Evolutionary conservation across 2,797 vertebrate species (phyloP).

Genomic region (Tarsius wallacei): DNA sequence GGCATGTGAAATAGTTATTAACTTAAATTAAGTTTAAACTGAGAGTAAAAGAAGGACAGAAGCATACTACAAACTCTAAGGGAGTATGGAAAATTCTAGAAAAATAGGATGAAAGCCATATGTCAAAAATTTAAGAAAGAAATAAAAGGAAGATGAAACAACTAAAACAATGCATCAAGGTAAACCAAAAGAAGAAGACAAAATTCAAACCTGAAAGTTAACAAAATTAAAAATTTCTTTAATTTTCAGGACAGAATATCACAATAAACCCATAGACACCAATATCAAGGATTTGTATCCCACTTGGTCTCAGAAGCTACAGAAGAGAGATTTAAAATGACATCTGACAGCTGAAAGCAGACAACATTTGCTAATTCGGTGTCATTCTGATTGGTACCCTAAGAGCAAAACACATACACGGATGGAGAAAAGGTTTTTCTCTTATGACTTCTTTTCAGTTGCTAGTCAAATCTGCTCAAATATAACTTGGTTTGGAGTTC

Average conservation of each 20-base stretch:
- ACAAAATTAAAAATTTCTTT: background rate
- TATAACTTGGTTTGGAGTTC: background rate
- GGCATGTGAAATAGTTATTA: background rate
- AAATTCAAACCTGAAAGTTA: background rate
- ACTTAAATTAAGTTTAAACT: background rate
- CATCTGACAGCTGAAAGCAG: background rate
- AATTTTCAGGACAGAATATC: background rate
- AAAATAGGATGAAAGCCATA: background rate
- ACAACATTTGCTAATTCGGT: background rate
- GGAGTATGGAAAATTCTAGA: background rate
- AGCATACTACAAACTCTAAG: background rate
- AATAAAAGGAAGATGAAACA: background rate
- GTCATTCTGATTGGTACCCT: background rate
- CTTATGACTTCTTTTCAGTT: conserved; percentile 5
- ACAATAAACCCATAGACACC: background rate
- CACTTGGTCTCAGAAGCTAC: background rate
- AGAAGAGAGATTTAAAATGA: background rate
- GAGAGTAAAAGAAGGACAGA: background rate
- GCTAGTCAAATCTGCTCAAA: background rate
- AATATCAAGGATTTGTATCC: background rate
- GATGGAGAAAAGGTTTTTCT: background rate
- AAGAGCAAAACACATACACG: background rate
- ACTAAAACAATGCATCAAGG: background rate
- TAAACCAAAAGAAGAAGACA: background rate
- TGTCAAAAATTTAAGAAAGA: background rate